Evolutionary conservation across 2,888 invertebrate species (phyloP).

Genomic region (Trichogramma evanescens): DNA sequence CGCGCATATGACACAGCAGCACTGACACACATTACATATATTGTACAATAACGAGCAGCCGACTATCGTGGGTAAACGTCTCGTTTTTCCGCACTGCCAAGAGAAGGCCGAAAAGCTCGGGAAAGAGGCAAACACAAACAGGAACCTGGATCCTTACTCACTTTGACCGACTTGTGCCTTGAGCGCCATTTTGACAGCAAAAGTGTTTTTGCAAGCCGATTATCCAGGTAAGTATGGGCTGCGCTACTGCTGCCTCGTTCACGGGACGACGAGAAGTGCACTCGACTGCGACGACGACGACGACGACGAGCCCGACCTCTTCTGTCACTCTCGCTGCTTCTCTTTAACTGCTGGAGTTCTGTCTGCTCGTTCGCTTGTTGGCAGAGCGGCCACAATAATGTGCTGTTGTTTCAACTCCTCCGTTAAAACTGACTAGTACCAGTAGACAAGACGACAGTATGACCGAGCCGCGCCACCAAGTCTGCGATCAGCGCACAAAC

Average conservation of each 20-base stretch:
- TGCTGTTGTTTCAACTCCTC: too few species aligned
- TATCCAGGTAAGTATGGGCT: neutral
- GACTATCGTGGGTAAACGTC: too few species aligned
- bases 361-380: neutral
- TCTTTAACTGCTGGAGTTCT: neutral
- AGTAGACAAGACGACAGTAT: too few species aligned
- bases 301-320: neutral
- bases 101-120: too few species aligned
- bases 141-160: slow-evolving; percentile 53
- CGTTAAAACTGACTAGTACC: too few species aligned
- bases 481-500: neutral
- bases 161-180: slow-evolving; percentile 82
- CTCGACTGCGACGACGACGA: neutral
- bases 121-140: too few species aligned
- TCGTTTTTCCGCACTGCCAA: too few species aligned
- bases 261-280: neutral
- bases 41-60: too few species aligned
- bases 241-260: slow-evolving; percentile 2
- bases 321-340: neutral
- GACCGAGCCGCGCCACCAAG: neutral
- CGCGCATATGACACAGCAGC: slow-evolving; percentile 1
- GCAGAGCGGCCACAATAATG: neutral
- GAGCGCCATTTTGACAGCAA: slow-evolving; percentile 68
- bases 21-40: slow-evolving; percentile 7
- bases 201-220: neutral